These are phyloP conservation scores for Drosophila atripex DNA, from an alignment of 2,888 invertebrate genomes.

Conservation along the genomic window DNA sequence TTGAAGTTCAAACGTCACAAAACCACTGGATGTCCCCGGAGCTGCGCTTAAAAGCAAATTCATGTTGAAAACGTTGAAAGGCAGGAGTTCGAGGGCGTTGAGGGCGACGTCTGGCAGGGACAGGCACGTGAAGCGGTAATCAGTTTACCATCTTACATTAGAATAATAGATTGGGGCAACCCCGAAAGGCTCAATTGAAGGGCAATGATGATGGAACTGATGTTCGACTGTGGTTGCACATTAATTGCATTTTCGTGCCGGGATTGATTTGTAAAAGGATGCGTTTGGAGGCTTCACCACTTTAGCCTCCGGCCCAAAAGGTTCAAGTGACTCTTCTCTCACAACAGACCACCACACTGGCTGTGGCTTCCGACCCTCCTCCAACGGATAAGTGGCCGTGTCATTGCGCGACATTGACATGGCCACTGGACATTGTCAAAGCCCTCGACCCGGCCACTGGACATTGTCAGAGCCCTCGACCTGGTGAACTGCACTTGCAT, in stretches of 20 bases:
- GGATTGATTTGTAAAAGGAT: not conserved
- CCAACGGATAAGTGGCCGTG: conserved; percentile 4
- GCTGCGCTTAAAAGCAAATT: conserved; percentile 58
- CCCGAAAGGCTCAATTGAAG: conserved; percentile 4
- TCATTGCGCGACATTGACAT: conserved; percentile 39
- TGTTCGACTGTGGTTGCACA: conserved; percentile 30
- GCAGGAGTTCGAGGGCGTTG: not conserved
- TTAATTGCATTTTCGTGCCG: conserved; percentile 42
- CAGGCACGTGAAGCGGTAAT: conserved; percentile 41
- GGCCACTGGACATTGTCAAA: conserved; percentile 26
- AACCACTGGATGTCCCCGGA: conserved; percentile 29
- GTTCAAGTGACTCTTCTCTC: conserved; percentile 13
- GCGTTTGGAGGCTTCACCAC: conserved; percentile 8
- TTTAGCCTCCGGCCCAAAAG: not conserved
- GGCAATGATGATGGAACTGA: not conserved
- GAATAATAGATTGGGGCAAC: conserved; percentile 55
- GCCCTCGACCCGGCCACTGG: conserved; percentile 14
- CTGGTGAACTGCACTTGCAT: conserved; percentile 32
- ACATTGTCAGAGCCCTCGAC: conserved; percentile 15
- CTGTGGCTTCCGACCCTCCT: not conserved
- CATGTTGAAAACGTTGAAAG: conserved; percentile 54
- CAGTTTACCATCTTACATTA: conserved; percentile 35
- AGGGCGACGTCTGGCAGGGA: not conserved
- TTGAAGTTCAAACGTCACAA: not conserved
- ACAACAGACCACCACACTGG: not conserved